Conservation (phyloP, 2,888 invertebrate genomes). For the Lycaena phlaeas region DNA sequence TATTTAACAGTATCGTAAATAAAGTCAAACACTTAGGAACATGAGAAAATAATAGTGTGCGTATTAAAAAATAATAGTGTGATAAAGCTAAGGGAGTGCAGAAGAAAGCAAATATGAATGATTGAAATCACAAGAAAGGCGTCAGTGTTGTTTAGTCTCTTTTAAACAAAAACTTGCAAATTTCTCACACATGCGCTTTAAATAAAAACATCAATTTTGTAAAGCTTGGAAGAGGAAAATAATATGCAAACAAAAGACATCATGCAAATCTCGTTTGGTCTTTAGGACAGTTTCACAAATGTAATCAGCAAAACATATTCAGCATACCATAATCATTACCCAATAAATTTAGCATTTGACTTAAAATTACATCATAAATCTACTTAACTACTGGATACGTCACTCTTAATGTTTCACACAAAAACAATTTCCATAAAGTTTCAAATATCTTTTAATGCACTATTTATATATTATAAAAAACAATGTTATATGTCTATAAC, state of each 20-base stretch:
- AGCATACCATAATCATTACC: conserved; percentile 49
- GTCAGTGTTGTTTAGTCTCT: conserved; percentile 27
- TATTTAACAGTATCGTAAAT: conserved; percentile 1
- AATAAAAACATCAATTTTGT: conserved; percentile 38
- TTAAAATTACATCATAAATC: conserved; percentile 39
- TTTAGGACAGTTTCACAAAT: conserved; percentile 54
- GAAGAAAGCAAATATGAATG: conserved; percentile 65
- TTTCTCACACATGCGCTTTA: conserved; percentile 70
- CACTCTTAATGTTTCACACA: conserved; percentile 41
- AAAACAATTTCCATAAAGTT: conserved; percentile 7
- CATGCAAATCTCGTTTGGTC: conserved; percentile 72
- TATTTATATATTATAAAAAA: not conserved
- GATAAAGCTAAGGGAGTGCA: conserved; percentile 33
- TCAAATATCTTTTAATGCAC: conserved; percentile 5
- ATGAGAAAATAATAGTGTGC: conserved; percentile 10
- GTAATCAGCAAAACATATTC: conserved; percentile 25
- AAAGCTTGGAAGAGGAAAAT: conserved; percentile 46
- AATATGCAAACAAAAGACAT: conserved; percentile 49
- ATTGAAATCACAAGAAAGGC: conserved; percentile 71
- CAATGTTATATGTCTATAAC: conserved; percentile 8
- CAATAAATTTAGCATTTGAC: conserved; percentile 70
- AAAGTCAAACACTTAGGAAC: conserved; percentile 3
- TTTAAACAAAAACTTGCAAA: conserved; percentile 30
- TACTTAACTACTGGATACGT: conserved; percentile 27
- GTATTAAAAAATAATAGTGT: conserved; percentile 11